Percentiles rank a stretch among this genome's conserved stretches.
These are phyloP conservation scores for Puma concolor DNA, from an alignment of 2,113 vertebrate species.

Conservation along the genomic window DNA sequence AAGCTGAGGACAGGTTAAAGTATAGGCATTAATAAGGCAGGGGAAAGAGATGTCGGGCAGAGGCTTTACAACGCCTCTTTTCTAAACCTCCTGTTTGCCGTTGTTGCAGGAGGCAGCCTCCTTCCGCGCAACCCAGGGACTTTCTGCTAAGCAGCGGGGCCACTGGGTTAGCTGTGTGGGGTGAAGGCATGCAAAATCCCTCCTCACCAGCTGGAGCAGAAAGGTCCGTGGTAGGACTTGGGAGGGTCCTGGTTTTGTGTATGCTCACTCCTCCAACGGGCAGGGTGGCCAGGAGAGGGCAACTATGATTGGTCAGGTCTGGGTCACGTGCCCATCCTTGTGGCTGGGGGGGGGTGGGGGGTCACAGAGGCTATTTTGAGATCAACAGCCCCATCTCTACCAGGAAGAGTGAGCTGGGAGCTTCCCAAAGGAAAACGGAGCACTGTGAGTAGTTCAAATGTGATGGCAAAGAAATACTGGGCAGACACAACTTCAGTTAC, in stretches of 20 bases:
- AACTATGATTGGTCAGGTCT: not conserved
- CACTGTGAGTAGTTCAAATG: not conserved
- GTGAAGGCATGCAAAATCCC: not conserved
- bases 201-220: too few species aligned
- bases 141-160: rapidly evolving
- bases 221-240: not conserved
- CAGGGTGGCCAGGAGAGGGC: rapidly evolving
- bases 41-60: not conserved
- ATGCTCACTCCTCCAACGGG: not conserved
- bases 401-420: not conserved
- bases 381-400: not conserved
- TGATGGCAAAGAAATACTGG: not conserved
- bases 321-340: rapidly evolving
- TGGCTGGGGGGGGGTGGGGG: too few species aligned
- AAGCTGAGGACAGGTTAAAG: constrained; percentile 38
- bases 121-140: not conserved
- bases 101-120: not conserved
- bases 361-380: not conserved
- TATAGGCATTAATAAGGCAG: not conserved
- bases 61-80: not conserved
- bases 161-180: rapidly evolving
- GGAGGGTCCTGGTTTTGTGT: rapidly evolving
- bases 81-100: not conserved
- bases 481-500: not conserved
- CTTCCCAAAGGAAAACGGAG: not conserved